Base-by-base conservation (phyloP, 30 jellyfish, hydroid and myxozoan genomes). In the Chironex yamaguchii region DNA sequence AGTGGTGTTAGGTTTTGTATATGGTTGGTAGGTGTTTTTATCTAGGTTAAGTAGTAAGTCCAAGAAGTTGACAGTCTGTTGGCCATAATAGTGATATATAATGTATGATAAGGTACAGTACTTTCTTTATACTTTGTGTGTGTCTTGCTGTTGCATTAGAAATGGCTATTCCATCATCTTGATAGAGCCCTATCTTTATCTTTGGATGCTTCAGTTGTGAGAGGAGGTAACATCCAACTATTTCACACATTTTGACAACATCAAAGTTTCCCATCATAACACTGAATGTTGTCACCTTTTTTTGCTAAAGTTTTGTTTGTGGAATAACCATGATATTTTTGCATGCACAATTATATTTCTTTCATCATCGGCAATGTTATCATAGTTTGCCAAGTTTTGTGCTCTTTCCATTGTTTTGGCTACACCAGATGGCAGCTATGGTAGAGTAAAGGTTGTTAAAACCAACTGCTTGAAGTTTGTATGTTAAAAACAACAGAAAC, bases 101-200 rank as follows among this genome's bases (percentile, higher is more conserved):
- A n/a, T n/a, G n/a, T n/a, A n/a, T 17, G 13, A 62, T 69, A 2
- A 62, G 49, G 12, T 51, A 30, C 6, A 52, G 75, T 62, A 81
- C 82, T 42, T 64, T 71, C n/a, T 52, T 52, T 36, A 80, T 48
- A 27, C 71, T 94, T 53, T 90, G 75, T 71, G 22, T 34, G 20
- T 52, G 87, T 1, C 96, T 90, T 21, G 92, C n/a, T 34, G 72
- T 64, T 28, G 51, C 69, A 17, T 58, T 36, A 58, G 81, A 69
- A 51, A 76, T 52, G 73, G 80, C 86, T 36, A 89, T 87, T n/a
- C 87, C 96, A 63, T 89, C 96, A 53, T 89, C 97, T 35, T 94
- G 32, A 67, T 89, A 89, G 6, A 89, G 76, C 2, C 96, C 97
- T 1, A 49, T 50, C 65, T 68, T 71, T 26, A 48, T 82, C 52